A percentile compares a stretch with the other conserved stretches of the same genome.
Conservation (phyloP, 2,113 vertebrate genomes). For the Oreochromis tanganicae region DNA sequence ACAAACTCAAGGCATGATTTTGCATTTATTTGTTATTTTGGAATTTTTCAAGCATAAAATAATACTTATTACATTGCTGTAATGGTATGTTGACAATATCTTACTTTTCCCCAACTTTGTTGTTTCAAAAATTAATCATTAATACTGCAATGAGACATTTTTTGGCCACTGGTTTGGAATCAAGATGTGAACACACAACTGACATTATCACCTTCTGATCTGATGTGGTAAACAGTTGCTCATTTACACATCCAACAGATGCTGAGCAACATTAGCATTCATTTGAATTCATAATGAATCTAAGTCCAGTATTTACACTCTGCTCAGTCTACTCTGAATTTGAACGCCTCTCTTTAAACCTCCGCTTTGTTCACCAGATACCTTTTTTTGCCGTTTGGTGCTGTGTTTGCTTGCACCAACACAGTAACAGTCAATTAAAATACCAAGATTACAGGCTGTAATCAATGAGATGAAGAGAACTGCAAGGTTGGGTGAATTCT, state of each 20-base stretch:
- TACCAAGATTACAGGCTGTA: neutral
- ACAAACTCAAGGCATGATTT: neutral
- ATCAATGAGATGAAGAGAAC: neutral
- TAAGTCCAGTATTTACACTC: neutral
- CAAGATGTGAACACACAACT: neutral
- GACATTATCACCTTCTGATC: neutral
- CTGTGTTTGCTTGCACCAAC: neutral
- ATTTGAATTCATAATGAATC: neutral
- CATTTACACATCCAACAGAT: neutral
- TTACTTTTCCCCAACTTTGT: rapidly evolving
- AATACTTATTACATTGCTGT: rapidly evolving
- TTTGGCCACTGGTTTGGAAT: neutral
- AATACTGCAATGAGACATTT: neutral
- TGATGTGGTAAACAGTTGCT: neutral
- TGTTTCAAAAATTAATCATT: neutral
- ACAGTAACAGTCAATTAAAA: neutral
- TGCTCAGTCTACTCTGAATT: neutral
- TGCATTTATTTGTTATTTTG: rapidly evolving
- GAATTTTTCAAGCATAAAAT: neutral
- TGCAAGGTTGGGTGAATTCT: neutral
- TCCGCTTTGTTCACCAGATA: neutral
- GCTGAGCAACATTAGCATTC: neutral
- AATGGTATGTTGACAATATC: neutral
- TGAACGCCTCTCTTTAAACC: neutral
- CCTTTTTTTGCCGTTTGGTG: neutral